Conservation (phyloP, 2,113 vertebrate species). For the Lepidothrix coronata region DNA sequence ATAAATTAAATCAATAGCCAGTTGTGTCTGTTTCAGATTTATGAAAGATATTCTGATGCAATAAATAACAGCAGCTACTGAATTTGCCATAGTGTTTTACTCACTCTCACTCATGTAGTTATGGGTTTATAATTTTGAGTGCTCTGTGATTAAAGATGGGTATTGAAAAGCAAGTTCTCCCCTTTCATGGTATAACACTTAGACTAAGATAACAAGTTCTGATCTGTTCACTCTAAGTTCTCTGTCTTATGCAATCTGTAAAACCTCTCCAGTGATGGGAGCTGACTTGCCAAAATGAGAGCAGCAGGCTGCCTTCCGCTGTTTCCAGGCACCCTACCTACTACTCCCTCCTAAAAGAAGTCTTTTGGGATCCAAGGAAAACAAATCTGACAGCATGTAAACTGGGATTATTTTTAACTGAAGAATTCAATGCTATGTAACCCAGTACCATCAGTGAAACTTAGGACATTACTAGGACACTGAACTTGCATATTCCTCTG, state of each 20-base stretch:
- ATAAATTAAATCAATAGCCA: constrained; percentile 6
- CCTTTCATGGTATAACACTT: neutral
- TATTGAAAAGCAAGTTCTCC: neutral
- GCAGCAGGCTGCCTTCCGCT: neutral
- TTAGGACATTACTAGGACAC: neutral
- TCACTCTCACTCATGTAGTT: neutral
- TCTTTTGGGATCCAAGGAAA: constrained; percentile 19
- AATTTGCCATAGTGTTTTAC: neutral
- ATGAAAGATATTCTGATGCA: neutral
- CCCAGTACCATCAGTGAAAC: neutral
- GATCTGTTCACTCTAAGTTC: neutral
- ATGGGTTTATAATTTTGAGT: neutral
- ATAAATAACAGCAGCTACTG: neutral
- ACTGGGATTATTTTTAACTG: neutral
- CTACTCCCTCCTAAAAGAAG: neutral
- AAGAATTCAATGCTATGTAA: neutral
- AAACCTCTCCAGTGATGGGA: constrained; percentile 9
- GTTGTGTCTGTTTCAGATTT: neutral
- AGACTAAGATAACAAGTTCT: neutral
- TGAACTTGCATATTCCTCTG: neutral
- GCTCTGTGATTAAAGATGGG: neutral
- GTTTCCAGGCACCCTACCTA: neutral
- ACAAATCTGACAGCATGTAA: neutral
- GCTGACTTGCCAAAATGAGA: constrained; percentile 41
- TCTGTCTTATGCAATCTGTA: neutral